A percentile compares a stretch with the other conserved stretches of the same genome.
Conservation (phyloP, 2,888 invertebrate species). For the Meloe dianella region DNA sequence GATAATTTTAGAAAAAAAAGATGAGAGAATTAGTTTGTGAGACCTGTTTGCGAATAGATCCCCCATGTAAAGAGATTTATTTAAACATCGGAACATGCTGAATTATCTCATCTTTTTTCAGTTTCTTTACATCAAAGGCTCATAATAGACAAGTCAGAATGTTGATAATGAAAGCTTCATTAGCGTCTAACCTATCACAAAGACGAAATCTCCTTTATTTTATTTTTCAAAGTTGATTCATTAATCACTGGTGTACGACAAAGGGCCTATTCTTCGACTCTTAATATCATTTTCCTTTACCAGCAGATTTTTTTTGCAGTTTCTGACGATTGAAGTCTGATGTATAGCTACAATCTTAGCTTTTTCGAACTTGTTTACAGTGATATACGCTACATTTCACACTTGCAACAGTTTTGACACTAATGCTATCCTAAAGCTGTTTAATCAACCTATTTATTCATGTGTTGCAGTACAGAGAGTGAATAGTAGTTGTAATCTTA, state of each 20-base stretch:
- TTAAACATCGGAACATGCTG: background rate
- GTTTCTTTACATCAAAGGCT: background rate
- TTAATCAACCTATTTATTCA: no score
- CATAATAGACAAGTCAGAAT: background rate
- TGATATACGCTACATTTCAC: no score
- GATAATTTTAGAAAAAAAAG: background rate
- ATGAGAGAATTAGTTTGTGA: background rate
- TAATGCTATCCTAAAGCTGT: no score
- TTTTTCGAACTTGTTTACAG: no score
- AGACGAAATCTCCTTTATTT: background rate
- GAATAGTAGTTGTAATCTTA: no score
- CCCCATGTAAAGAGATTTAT: background rate
- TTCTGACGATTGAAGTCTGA: no score
- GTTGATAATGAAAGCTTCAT: constrained; percentile 1
- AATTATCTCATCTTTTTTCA: background rate
- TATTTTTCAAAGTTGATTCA: background rate
- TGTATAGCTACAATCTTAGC: no score
- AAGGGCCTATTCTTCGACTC: background rate
- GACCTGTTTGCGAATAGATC: background rate
- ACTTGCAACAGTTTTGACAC: no score
- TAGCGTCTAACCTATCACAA: background rate
- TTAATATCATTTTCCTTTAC: no score
- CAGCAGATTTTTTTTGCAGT: no score
- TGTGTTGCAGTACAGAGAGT: no score
- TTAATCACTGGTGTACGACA: background rate